Evolutionary conservation across 2,888 invertebrate species (phyloP).

Genomic region (Rhamphomyia laevipes): DNA sequence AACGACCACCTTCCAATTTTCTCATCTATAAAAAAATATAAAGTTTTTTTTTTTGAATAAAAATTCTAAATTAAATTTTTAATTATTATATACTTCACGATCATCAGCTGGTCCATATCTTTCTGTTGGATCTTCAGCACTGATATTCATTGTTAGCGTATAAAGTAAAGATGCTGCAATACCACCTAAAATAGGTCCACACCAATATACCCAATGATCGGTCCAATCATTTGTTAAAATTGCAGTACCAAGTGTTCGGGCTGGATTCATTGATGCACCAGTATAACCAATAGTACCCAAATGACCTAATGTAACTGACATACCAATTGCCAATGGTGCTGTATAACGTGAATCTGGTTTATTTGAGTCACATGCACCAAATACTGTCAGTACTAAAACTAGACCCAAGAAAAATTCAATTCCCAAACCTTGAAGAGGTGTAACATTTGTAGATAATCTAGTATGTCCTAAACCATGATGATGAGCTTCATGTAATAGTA

Average conservation of each 20-base stretch:
- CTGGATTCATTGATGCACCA: constrained; percentile 88
- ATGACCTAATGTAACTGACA: constrained; percentile 76
- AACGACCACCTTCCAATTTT: constrained; percentile 25
- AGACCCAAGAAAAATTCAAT: constrained; percentile 85
- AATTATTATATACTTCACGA: constrained; percentile 46
- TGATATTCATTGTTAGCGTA: constrained; percentile 36
- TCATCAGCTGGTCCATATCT: constrained; percentile 44
- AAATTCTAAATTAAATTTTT: constrained; percentile 1
- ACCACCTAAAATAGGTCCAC: constrained; percentile 75
- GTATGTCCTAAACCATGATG: constrained; percentile 60
- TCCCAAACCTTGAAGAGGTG: constrained; percentile 70
- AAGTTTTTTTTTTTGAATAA: no score
- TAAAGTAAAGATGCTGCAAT: constrained; percentile 66
- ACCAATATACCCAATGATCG: constrained; percentile 86
- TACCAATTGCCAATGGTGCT: constrained; percentile 77
- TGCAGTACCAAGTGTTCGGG: constrained; percentile 78
- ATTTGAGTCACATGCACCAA: constrained; percentile 51
- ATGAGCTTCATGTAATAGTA: constrained; percentile 52
- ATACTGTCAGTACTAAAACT: constrained; percentile 79
- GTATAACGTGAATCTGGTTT: constrained; percentile 62
- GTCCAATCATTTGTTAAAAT: constrained; percentile 61
- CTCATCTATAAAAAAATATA: constrained; percentile 21
- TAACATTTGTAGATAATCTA: constrained; percentile 46
- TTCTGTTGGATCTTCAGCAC: constrained; percentile 25
- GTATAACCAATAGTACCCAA: constrained; percentile 73